Percentiles rank a stretch among this genome's conserved stretches.
These are phyloP conservation scores for Rousettus leschenaultii DNA, from an alignment of 2,113 vertebrate genomes.

Conservation along the genomic window DNA sequence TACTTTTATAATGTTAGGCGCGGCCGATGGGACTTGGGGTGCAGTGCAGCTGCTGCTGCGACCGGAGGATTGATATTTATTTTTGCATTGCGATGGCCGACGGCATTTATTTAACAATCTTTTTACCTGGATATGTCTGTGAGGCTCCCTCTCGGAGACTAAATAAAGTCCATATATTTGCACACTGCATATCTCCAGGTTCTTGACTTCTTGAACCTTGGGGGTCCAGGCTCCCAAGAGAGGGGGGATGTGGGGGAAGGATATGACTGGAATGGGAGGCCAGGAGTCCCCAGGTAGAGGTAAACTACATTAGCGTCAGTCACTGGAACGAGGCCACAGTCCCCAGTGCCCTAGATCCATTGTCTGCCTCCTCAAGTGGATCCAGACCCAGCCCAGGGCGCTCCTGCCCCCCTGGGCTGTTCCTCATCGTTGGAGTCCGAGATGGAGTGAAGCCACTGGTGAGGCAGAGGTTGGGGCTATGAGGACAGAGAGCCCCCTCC, in stretches of 20 bases:
- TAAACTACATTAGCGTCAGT: background rate
- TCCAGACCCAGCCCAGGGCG: background rate
- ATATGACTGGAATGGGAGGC: background rate
- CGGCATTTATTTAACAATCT: constrained; percentile 84
- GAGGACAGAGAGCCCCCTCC: background rate
- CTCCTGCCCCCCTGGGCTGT: background rate
- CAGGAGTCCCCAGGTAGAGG: background rate
- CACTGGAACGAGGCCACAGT: background rate
- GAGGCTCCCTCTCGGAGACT: constrained; percentile 80
- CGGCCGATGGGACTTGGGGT: constrained; percentile 74
- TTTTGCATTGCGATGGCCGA: constrained; percentile 85
- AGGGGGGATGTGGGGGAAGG: background rate
- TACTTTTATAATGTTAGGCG: constrained; percentile 80
- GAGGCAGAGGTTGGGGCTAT: background rate
- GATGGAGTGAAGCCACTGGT: background rate
- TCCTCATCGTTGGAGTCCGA: background rate
- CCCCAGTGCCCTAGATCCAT: background rate
- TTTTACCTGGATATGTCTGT: constrained; percentile 83
- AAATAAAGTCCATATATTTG: constrained; percentile 87
- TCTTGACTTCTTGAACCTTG: constrained; percentile 47
- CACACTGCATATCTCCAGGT: constrained; percentile 74
- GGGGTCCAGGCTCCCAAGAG: background rate
- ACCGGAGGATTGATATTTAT: constrained; percentile 82
- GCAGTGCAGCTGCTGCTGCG: constrained; percentile 75
- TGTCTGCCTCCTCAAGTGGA: background rate